Percentiles rank a stretch among this genome's conserved stretches.
Evolutionary conservation across 2,113 vertebrate genomes (phyloP).

Genomic region (Marcusenius ussheri): DNA sequence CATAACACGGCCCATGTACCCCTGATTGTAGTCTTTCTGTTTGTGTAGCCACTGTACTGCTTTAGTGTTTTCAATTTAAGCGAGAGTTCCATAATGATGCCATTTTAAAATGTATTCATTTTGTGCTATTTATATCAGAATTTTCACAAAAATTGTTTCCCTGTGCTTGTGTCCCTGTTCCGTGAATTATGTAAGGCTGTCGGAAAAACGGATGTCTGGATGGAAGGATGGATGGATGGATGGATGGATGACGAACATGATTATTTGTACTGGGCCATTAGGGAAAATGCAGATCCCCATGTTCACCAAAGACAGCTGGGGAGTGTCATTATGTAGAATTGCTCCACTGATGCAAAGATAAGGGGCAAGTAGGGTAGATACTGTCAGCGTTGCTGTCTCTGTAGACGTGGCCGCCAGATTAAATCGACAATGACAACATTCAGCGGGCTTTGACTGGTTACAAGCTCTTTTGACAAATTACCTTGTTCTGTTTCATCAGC

Average conservation of each 20-base stretch:
- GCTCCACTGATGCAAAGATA: conserved; percentile 13
- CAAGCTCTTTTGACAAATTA: conserved; percentile 4
- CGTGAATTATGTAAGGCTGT: not conserved
- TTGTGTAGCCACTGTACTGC: not conserved
- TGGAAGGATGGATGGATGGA: not conserved
- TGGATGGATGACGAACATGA: not conserved
- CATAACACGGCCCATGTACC: not conserved
- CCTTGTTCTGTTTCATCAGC: not conserved
- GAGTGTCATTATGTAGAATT: conserved; percentile 2
- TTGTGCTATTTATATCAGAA: not conserved
- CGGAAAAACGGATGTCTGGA: not conserved
- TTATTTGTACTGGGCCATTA: conserved; percentile 9
- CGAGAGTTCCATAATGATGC: not conserved
- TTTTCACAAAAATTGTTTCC: not conserved
- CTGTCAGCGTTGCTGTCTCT: not conserved
- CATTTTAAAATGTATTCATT: not conserved
- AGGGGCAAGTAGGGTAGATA: not conserved
- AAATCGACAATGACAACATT: conserved; percentile 15
- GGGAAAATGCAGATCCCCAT: not conserved
- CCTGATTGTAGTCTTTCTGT: not conserved
- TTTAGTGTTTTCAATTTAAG: not conserved
- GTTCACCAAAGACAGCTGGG: conserved; percentile 1
- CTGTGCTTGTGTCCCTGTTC: not conserved
- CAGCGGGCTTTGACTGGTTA: not conserved
- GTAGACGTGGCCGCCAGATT: conserved; percentile 1